Base-by-base conservation (phyloP, 2,113 vertebrate genomes). In the Cavia porcellus region DNA sequence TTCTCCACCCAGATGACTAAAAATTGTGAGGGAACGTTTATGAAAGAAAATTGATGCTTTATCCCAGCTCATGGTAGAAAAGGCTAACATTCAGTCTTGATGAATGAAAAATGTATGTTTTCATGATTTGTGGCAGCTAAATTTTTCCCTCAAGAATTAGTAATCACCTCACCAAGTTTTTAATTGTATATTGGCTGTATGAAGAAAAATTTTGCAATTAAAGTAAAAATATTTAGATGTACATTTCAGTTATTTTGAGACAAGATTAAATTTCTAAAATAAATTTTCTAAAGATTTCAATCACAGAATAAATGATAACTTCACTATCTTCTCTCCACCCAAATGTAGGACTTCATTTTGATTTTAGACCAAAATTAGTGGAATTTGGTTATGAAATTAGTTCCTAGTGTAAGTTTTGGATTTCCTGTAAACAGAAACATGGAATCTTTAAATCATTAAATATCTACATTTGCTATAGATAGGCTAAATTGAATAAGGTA, bases 1-100 rank as follows among this genome's bases (percentile, higher is more conserved):
- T 57, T 96, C 62, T 96, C 92, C 25, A 97, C 75, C 19, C 20
- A 68, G 28, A 84, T 88, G 45, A 95, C 3, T 94, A 75, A 83
- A 45, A 87, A 87, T 77, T 87, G 59, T 74, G 32, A 52, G 57
- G 90, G 47, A 57, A 15, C 66, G 72, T 74, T 80, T 3, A 20
- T 3, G 28, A 74, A 47, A 62, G 17, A 64, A 91, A 75, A 19
- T 22, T 50, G 87, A 61, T 68, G 61, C 66, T 25, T 80, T 28
- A 74, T 24, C 3, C 47, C 35, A 92, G 25, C 22, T 42, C 7
- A 8, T 35, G 25, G 28, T 50, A 42, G 66, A 88, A 91, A 9
- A 95, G 8, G 55, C 20, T 59, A 61, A 92, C 28, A 32, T 74
- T 75, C 22, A 28, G 25, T 57, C 25, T 83, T 96, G 90, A 4